phyloP scores from a whole-genome alignment of 2,797 vertebrate species.

The Dermochelys coriacea region DNA sequence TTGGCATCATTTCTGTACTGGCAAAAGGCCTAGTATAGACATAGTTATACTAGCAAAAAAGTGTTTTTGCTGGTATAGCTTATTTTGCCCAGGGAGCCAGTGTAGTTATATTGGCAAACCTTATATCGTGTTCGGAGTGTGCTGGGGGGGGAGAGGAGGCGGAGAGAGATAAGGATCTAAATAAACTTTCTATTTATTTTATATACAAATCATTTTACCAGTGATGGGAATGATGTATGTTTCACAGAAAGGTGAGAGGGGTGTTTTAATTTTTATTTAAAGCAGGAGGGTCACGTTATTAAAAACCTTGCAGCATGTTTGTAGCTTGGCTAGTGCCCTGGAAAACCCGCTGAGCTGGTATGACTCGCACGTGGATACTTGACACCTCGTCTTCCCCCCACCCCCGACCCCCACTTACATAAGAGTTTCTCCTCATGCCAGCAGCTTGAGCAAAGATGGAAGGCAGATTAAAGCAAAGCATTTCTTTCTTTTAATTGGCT shows the following conservation, averaged over 20 bases:
- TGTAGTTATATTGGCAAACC: not conserved
- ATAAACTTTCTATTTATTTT: not conserved
- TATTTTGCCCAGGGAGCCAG: not conserved
- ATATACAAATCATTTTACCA: not conserved
- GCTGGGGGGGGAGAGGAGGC: not conserved
- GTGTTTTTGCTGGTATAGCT: not conserved
- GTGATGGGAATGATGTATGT: not conserved
- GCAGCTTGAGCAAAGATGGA: not conserved
- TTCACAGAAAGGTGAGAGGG: not conserved
- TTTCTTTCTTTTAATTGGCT: not conserved
- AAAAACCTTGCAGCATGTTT: not conserved
- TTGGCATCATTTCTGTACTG: not conserved
- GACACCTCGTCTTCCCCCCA: not conserved
- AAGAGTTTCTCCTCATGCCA: not conserved
- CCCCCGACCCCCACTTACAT: not conserved
- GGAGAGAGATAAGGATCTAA: not conserved
- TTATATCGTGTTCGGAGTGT: not conserved
- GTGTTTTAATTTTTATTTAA: not conserved
- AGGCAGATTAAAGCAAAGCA: not conserved
- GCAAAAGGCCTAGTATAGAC: not conserved
- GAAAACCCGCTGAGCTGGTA: not conserved
- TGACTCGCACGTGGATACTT: not conserved
- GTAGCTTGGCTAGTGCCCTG: not conserved
- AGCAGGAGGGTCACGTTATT: not conserved
- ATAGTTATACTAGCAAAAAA: not conserved